Conservation (phyloP, 2,797 vertebrate genomes). For the Carcharodon carcharias region DNA sequence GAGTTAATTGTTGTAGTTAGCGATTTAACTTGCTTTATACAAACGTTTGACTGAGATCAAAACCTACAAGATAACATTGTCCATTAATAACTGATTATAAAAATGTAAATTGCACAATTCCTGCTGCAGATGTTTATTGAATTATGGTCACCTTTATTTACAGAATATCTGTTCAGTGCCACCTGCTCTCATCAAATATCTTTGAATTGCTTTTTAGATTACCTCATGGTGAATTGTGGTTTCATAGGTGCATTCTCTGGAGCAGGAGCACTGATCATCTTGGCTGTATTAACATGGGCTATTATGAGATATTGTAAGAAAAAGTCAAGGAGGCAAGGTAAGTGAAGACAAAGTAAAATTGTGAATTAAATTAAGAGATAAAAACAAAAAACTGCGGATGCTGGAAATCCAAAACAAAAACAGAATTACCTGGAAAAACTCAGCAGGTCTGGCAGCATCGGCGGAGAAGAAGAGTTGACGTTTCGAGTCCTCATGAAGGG, state of each 20-base stretch:
- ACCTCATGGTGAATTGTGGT: not conserved
- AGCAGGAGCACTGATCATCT: not conserved
- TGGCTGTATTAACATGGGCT: not conserved
- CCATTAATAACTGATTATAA: not conserved
- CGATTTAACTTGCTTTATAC: not conserved
- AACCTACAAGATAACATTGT: not conserved
- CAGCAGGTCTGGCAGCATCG: too few species aligned
- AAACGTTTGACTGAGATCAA: not conserved
- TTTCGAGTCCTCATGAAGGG: too few species aligned
- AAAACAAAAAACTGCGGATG: too few species aligned
- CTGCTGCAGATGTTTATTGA: not conserved
- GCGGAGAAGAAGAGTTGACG: too few species aligned
- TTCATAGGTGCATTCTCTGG: not conserved
- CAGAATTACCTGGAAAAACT: too few species aligned
- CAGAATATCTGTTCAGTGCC: not conserved
- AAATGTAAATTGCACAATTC: not conserved
- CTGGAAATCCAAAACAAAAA: too few species aligned
- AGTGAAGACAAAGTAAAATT: not conserved
- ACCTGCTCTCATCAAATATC: not conserved
- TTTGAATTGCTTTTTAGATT: not conserved
- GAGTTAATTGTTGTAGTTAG: not conserved
- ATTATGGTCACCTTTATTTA: not conserved
- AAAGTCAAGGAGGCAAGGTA: constrained; percentile 11
- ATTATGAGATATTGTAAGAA: not conserved
- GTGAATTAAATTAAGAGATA: not conserved